Percentiles rank a stretch among this genome's conserved stretches.
phyloP scores from a whole-genome alignment of 1,140 invertebrate species.

The Drosophila bipectinata region DNA sequence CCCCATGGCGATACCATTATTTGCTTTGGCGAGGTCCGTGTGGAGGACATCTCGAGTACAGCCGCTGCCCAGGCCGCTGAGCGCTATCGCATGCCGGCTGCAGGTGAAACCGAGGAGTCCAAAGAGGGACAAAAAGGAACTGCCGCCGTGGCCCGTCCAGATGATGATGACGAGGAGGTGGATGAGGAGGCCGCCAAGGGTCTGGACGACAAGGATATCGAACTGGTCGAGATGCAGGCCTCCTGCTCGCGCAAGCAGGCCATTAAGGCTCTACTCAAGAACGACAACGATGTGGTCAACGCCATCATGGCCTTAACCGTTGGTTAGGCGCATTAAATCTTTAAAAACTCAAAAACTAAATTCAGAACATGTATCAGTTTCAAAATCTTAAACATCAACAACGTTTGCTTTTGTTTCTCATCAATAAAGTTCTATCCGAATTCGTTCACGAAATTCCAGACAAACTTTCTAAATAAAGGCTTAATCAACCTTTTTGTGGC shows the following conservation, averaged over 20 bases:
- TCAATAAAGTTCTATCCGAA: conserved; percentile 1
- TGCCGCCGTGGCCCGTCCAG: background rate
- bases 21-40: conserved; percentile 47
- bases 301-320: conserved; percentile 68
- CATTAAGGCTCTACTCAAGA: conserved; percentile 50
- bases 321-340: conserved; percentile 3
- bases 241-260: conserved; percentile 52
- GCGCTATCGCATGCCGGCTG: conserved; percentile 10
- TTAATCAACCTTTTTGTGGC: background rate
- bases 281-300: conserved; percentile 66
- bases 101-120: background rate
- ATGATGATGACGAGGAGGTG: conserved; percentile 4
- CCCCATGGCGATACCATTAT: conserved; percentile 44
- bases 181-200: background rate
- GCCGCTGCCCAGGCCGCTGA: conserved; percentile 48
- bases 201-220: conserved; percentile 61
- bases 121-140: background rate
- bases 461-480: no score
- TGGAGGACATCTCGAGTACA: conserved; percentile 49
- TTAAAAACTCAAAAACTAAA: background rate
- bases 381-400: background rate
- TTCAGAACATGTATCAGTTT: background rate
- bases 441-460: background rate
- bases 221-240: conserved; percentile 64
- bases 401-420: background rate